Base-by-base conservation (phyloP, 2,797 vertebrate genomes). In the Smutsia gigantea region DNA sequence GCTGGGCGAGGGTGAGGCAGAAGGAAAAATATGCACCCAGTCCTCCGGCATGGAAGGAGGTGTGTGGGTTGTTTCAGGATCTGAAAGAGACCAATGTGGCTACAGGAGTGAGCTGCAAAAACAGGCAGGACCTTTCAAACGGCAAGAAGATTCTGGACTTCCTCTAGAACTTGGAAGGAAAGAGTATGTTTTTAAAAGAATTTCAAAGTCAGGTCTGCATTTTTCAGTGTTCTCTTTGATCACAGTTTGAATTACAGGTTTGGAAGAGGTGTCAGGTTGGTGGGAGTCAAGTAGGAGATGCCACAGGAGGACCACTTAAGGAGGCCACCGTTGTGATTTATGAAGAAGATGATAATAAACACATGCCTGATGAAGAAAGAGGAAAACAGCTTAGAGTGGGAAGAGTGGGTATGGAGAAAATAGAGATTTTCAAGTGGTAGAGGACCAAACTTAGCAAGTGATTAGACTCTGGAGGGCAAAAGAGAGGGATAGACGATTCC, bases 131-230 rank as follows among this genome's bases (percentile, higher is more conserved):
- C 34, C 71, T 69, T 53, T 37, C 5, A 29, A 57, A 23, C 9
- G 4, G 0, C 1, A 21, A 57, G 71, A 88, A 29, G 17, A 78
- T 39, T 42, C 17, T 27, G 34, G 21, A 42, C 7, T 82, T 69
- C 64, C 27, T 49, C 64, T 86, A 75, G 17, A 87, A 68, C 4
- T 8, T 83, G 63, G 55, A 39, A 92, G 34, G 49, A 68, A 92
- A 34, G 4, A 37, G 51, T 18, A 4, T 2, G 5, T 51, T 77
- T 87, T 19, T 34, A 69, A 87, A 79, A 87, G 37, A 68, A 93
- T 55, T 81, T 88, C 63, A 69, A 95, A 77, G 61, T 82, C 78
- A 75, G 13, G 46, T 77, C 90, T 72, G n/a, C 27, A 69, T 59
- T 74, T 78, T 74, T 42, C 83, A 86, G 68, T 23, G n/a, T 39